Evolutionary conservation across 2,113 vertebrate genomes (phyloP).

Genomic region (Sinocyclocheilus maitianheensis): DNA sequence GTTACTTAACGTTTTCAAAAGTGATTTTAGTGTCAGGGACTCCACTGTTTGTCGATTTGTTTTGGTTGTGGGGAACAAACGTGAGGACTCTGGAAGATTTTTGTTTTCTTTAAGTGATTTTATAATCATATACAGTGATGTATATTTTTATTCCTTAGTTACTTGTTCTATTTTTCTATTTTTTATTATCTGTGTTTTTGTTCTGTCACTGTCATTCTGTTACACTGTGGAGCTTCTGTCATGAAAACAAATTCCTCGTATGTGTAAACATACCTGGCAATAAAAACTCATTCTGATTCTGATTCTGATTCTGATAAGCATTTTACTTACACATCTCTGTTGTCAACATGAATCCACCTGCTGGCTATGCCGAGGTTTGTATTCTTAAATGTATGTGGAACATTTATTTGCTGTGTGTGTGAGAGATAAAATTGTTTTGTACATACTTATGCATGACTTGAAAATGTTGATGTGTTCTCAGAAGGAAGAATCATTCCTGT

Average conservation of each 20-base stretch:
- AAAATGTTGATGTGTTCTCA: neutral
- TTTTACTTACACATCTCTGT: neutral
- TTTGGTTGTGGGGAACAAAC: neutral
- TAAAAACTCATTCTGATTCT: too few species aligned
- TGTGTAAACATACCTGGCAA: too few species aligned
- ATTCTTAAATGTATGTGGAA: neutral
- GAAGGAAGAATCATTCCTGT: neutral
- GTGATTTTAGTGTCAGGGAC: neutral
- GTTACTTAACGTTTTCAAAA: slow-evolving; percentile 18
- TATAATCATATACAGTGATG: neutral
- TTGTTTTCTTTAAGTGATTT: neutral
- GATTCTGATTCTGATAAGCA: neutral
- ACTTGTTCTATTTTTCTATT: too few species aligned
- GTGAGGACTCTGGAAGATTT: neutral
- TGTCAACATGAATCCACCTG: neutral
- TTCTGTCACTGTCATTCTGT: too few species aligned
- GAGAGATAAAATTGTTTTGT: neutral
- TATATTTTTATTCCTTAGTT: too few species aligned
- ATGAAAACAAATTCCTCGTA: too few species aligned
- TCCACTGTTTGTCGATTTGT: neutral
- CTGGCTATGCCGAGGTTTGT: slow-evolving; percentile 25
- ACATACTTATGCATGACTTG: neutral
- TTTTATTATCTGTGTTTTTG: too few species aligned
- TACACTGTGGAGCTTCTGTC: too few species aligned
- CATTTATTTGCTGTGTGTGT: neutral